Percentiles rank a stretch among this genome's conserved stretches.
Conservation (phyloP, 1,140 invertebrate species). For the Acyrthosiphon pisum region DNA sequence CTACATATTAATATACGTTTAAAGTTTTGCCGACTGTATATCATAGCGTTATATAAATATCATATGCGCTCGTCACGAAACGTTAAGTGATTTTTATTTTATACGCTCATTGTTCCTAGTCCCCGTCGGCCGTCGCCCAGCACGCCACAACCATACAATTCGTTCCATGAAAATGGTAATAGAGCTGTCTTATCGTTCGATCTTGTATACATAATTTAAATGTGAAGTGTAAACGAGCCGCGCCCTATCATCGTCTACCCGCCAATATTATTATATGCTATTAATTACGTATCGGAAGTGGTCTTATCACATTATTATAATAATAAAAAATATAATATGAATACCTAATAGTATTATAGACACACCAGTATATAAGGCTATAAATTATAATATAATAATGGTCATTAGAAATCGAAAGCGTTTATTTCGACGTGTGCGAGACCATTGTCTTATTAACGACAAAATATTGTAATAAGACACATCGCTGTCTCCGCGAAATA, state of each 20-base stretch:
- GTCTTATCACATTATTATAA: neutral
- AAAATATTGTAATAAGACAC: neutral
- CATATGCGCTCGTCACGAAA: neutral
- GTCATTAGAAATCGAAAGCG: neutral
- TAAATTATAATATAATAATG: neutral
- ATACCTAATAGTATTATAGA: neutral
- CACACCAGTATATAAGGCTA: too few species aligned
- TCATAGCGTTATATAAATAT: neutral
- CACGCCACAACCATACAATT: neutral
- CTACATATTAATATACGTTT: neutral
- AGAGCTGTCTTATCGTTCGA: neutral
- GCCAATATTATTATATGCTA: neutral
- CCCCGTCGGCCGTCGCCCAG: neutral
- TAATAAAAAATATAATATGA: neutral
- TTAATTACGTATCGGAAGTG: neutral
- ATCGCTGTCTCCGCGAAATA: neutral
- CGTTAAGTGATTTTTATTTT: conserved; percentile 3
- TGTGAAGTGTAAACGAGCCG: neutral
- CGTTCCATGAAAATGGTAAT: neutral
- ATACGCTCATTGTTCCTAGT: neutral
- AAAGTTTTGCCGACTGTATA: neutral
- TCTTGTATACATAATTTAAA: neutral
- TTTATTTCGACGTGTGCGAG: neutral
- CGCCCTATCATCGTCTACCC: neutral
- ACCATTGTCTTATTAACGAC: neutral